phyloP scores from a whole-genome alignment of 2,797 vertebrate species.

The Bradypus variegatus region DNA sequence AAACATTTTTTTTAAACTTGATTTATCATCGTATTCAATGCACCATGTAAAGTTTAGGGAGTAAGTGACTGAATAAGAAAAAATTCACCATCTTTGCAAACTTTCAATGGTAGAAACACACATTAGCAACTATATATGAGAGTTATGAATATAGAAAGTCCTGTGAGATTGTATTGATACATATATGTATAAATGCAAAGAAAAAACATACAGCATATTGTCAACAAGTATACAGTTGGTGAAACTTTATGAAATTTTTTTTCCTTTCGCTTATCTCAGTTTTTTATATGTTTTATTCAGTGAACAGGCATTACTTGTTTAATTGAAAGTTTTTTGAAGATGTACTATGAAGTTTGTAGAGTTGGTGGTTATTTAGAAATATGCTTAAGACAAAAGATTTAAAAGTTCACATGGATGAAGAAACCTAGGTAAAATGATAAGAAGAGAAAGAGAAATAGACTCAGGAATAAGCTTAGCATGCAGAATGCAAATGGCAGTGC shows the following conservation, averaged over 20 bases:
- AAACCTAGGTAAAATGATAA: neutral
- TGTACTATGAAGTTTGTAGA: neutral
- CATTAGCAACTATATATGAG: neutral
- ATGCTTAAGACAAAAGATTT: neutral
- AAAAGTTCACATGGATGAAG: constrained; percentile 27
- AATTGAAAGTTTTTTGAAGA: neutral
- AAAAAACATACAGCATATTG: neutral
- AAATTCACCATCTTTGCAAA: neutral
- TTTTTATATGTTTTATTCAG: neutral
- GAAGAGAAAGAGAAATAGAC: neutral
- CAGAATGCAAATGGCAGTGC: neutral
- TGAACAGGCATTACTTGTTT: neutral
- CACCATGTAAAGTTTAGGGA: neutral
- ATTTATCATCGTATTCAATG: neutral
- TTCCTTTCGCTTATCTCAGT: constrained; percentile 8
- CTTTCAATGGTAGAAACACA: neutral
- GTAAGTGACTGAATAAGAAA: neutral
- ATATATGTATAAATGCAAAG: neutral
- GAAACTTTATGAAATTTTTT: neutral
- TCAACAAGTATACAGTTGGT: neutral
- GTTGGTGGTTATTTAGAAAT: neutral
- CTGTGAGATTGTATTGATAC: neutral
- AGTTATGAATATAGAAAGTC: neutral
- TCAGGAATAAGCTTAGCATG: neutral
- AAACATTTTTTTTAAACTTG: neutral